phyloP scores from a whole-genome alignment of 1,140 invertebrate genomes.

The Elysia chlorotica region DNA sequence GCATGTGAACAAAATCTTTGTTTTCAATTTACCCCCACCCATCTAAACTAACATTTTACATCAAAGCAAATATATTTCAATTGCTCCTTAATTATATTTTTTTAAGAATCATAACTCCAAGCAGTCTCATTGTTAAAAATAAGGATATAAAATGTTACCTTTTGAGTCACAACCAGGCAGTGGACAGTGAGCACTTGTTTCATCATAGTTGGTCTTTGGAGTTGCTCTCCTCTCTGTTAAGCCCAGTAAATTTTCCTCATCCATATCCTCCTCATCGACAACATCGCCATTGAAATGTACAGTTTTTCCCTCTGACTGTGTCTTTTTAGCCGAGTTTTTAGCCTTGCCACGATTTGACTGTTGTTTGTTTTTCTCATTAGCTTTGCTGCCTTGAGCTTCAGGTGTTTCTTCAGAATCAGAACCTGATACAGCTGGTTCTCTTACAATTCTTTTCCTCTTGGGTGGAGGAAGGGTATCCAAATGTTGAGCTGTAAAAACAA shows the following conservation, averaged over 20 bases:
- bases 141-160: slow-evolving; percentile 35
- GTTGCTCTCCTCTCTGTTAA: slow-evolving; percentile 49
- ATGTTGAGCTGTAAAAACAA: background rate
- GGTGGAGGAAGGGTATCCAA: background rate
- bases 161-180: slow-evolving; percentile 85
- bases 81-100: too few relatives aligned
- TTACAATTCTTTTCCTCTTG: slow-evolving; percentile 11
- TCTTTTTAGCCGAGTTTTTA: slow-evolving; percentile 6
- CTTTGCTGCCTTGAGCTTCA: slow-evolving; percentile 19
- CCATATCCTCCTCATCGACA: slow-evolving; percentile 21
- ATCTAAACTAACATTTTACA: too few relatives aligned
- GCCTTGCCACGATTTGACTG: background rate
- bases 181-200: slow-evolving; percentile 71
- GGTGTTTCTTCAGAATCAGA: slow-evolving; percentile 27
- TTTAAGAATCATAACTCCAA: too few relatives aligned
- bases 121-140: background rate
- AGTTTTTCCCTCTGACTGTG: background rate
- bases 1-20: too few relatives aligned
- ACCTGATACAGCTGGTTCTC: slow-evolving; percentile 14
- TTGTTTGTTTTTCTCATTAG: slow-evolving; percentile 5
- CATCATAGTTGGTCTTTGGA: slow-evolving; percentile 54
- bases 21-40: too few relatives aligned
- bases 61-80: too few relatives aligned
- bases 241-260: slow-evolving; percentile 24
- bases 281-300: slow-evolving; percentile 18